Evolutionary conservation across 2,113 vertebrate genomes (phyloP).

Genomic region (Corydoras sp.): DNA sequence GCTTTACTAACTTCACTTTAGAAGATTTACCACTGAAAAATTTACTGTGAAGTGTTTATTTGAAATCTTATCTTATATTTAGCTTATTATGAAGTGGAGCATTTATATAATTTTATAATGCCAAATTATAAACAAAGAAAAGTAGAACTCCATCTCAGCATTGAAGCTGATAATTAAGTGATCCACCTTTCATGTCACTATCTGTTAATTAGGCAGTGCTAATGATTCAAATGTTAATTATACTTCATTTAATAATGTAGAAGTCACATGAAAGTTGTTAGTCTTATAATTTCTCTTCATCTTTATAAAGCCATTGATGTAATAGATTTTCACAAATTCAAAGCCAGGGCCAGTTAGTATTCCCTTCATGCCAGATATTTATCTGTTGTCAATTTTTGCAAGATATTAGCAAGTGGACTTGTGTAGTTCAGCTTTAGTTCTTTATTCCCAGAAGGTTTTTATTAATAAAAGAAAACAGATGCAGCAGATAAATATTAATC

Average conservation of each 20-base stretch:
- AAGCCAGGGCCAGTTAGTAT: slow-evolving; percentile 24
- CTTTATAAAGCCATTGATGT: not conserved
- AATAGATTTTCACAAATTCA: slow-evolving; percentile 15
- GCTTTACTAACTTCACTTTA: no score
- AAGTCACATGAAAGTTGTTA: slow-evolving; percentile 18
- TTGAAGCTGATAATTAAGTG: not conserved
- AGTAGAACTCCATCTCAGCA: slow-evolving; percentile 1
- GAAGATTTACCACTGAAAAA: no score
- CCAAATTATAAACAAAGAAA: not conserved
- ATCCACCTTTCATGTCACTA: slow-evolving; percentile 6
- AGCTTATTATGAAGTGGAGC: no score
- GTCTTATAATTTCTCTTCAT: slow-evolving; percentile 10
- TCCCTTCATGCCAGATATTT: slow-evolving; percentile 27
- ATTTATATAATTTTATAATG: no score
- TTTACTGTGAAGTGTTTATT: no score
- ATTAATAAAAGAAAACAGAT: slow-evolving; percentile 35
- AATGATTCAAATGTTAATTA: slow-evolving; percentile 12
- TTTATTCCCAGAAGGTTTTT: not conserved
- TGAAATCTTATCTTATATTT: no score
- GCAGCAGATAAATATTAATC: slow-evolving; percentile 32
- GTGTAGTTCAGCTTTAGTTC: slow-evolving; percentile 16
- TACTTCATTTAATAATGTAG: slow-evolving; percentile 19
- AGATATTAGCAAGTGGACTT: slow-evolving; percentile 26
- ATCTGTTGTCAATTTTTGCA: slow-evolving; percentile 30
- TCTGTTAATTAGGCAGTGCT: slow-evolving; percentile 12